Evolutionary conservation across 1,140 invertebrate genomes (phyloP).

Genomic region (Venustaconcha ellipsiformis): DNA sequence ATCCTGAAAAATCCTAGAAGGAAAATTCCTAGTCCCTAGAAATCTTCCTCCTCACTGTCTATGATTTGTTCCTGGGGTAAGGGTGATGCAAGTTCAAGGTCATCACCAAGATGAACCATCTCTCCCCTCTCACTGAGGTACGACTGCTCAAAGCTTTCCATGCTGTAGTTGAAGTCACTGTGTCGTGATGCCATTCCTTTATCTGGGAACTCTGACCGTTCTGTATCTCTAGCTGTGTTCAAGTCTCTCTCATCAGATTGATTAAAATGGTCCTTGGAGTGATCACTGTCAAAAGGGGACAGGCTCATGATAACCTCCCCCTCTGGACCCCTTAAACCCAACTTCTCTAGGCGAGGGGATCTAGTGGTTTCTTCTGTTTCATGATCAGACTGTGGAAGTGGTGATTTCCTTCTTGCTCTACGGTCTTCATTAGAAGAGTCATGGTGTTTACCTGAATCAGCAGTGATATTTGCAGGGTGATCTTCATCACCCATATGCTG

Average conservation of each 20-base stretch:
- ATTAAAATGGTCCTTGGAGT: background rate
- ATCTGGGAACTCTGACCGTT: slow-evolving; percentile 8
- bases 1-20: too few relatives aligned
- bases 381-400: slow-evolving; percentile 1
- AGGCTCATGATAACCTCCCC: slow-evolving; percentile 29
- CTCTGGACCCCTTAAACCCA: slow-evolving; percentile 12
- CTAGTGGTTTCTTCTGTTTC: slow-evolving; percentile 1
- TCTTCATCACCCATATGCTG: slow-evolving; percentile 30
- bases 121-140: slow-evolving; percentile 56
- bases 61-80: slow-evolving; percentile 35
- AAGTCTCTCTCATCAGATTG: slow-evolving; percentile 6
- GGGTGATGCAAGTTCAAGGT: slow-evolving; percentile 36
- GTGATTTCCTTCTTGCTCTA: background rate
- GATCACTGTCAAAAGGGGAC: slow-evolving; percentile 25
- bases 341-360: slow-evolving; percentile 5
- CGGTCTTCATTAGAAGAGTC: background rate
- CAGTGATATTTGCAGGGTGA: slow-evolving; percentile 13
- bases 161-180: slow-evolving; percentile 57
- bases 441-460: slow-evolving; percentile 7
- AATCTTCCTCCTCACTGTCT: slow-evolving; percentile 49
- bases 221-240: background rate
- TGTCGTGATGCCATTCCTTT: slow-evolving; percentile 32
- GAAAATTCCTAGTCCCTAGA: slow-evolving; percentile 9
- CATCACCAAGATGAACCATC: slow-evolving; percentile 47
- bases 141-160: slow-evolving; percentile 60